A percentile compares a stretch with the other conserved stretches of the same genome.
phyloP scores from a whole-genome alignment of 2,113 vertebrate genomes.

The Callipepla squamata region DNA sequence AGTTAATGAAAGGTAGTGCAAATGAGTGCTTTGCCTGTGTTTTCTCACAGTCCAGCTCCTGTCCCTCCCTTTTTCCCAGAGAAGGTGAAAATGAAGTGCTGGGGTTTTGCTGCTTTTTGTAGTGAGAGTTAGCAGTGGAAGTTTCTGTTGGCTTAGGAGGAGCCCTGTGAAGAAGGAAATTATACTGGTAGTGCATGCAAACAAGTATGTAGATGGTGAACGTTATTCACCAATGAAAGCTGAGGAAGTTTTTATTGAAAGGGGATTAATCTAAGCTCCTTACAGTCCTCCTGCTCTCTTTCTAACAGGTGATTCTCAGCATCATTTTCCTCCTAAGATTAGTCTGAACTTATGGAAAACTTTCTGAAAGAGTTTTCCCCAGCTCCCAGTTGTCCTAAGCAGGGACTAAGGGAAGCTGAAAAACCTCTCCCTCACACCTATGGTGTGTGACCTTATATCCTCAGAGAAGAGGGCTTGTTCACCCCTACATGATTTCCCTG shows the following conservation, averaged over 20 bases:
- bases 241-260: conserved; percentile 71
- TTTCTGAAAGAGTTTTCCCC: neutral
- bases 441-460: neutral
- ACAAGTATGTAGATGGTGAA: conserved; percentile 11
- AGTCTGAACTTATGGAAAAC: neutral
- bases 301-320: conserved; percentile 22
- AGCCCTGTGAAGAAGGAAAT: conserved; percentile 28
- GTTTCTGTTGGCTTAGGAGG: conserved; percentile 39
- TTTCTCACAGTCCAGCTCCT: conserved; percentile 50
- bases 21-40: neutral
- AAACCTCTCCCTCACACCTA: neutral
- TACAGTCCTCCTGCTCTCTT: conserved; percentile 25
- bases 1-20: conserved; percentile 61
- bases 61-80: conserved; percentile 44
- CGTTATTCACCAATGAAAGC: conserved; percentile 50
- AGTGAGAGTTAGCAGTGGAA: neutral
- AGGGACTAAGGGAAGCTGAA: neutral
- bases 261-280: conserved; percentile 64
- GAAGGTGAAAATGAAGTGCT: conserved; percentile 21
- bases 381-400: neutral
- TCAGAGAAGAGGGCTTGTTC: neutral
- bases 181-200: neutral
- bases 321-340: conserved; percentile 18
- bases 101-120: neutral
- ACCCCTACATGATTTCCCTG: neutral